Base-by-base conservation (phyloP, 2,888 invertebrate genomes). In the Cryptus armator region DNA sequence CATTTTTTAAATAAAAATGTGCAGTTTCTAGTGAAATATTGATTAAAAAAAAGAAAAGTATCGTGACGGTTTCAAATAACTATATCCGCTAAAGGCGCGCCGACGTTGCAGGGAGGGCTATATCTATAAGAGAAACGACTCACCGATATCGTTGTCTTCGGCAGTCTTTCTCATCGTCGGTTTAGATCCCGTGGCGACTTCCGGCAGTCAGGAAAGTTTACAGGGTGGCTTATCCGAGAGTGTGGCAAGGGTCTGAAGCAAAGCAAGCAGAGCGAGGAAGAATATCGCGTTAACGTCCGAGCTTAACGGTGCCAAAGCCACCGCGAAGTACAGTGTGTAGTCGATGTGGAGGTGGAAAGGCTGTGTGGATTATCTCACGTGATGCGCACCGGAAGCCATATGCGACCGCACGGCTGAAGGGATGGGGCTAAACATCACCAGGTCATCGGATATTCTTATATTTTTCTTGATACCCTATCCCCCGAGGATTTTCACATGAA, bases 231-330 rank as follows among this genome's bases (percentile, higher is more conserved):
- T 84, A 84, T 81, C 74, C 84, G 78, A 24, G 70, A 64, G 64
- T 29, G 44, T 43, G 53, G 19, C 32, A 14, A 59, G 71, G 70
- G 7, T 48, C 12, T 29, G 44, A 9, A 44, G 51, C n/a, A n/a
- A 59, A 14, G 16, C n/a, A 24, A 32, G 29, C 12, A 3, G 37
- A 67, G 71, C 43, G 32, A 56, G 67, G 71, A 67, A 72, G 79
- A 72, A 79, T 76, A 79, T 85, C 82, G 80, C 85, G 79, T 85
- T 83, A 85, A 85, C 76, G 82, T 79, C 80, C 71, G 64, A 83
- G 83, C 85, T 85, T 80, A 85, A 80, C 83, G 82, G 71, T 67
- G 76, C 74, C 76, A 83, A 77, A 85, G 83, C 83, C 83, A 80
- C 72, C 76, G 48, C 66, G 67, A 80, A 74, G 75, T 32, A 32